Evolutionary conservation across 2,113 vertebrate genomes (phyloP), one percentile per base, ranked within the genome.

Genomic region (Gasterosteus aculeatus): DNA sequence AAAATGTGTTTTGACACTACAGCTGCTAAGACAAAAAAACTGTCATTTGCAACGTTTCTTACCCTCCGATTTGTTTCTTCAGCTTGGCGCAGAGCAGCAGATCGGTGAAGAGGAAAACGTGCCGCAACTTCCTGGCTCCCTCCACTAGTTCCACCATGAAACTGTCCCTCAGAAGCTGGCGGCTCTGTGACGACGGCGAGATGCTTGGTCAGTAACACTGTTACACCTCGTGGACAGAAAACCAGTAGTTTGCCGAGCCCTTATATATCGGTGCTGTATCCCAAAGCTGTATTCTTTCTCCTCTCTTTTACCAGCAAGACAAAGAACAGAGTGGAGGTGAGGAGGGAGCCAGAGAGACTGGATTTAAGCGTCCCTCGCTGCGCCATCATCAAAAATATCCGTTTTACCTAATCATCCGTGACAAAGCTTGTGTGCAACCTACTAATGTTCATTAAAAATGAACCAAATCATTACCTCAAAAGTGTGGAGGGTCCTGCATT

Each of bases 61-160:
- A 99, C 98, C 98, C 98, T 93, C 96, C 96, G 0, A 98, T 95
- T 89, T 97, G 97, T 82, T 99, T 99, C 94, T 99, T 99, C 71
- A 99, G 95, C 86, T 99, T 99, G 93, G 98, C 95, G 62, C 98
- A 99, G 41, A 99, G 96, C 84, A 99, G 95, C 87, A 99, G 94
- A 83, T 99, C 98, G 0, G 96, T 97, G 85, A 99, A 99, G 66
- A 99, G 96, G 86, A 99, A 99, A 87, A 99, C 94, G 0, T 99
- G 98, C 0, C 98, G 95, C 5, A 99, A 95, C 74, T 99, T 99
- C 81, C 98, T 95, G 64, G 96, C 93, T 10, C 97, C 98, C 82
- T 99, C 98, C 54, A 99, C 97, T 87, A 99, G 85, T 90, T 99
- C 98, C 91, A 99, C 98, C 96, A 99, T 96, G 92, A 98, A 99